phyloP scores from a whole-genome alignment of 2,113 vertebrate genomes.

The Machaerirhynchus nigripectus region DNA sequence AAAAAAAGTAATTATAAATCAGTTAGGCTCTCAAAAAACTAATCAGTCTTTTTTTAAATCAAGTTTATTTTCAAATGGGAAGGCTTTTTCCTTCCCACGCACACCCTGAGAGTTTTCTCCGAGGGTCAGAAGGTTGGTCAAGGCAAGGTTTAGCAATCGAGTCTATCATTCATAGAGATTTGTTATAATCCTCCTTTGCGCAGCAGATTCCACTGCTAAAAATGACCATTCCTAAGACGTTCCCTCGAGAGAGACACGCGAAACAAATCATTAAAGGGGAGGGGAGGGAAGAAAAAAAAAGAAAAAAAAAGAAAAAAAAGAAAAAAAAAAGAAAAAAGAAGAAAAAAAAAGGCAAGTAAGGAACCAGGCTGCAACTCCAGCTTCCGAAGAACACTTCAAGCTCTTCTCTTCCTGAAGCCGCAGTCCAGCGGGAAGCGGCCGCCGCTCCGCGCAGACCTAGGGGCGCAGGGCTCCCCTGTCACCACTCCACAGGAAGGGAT shows the following conservation, averaged over 20 bases:
- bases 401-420: not conserved
- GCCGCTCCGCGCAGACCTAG: not conserved
- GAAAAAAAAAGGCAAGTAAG: not conserved
- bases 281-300: no score
- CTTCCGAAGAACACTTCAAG: constrained; percentile 6
- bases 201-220: constrained; percentile 41
- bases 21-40: not conserved
- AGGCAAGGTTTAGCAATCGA: constrained; percentile 10
- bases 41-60: not conserved
- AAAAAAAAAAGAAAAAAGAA: accelerated
- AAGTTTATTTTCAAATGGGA: constrained; percentile 26
- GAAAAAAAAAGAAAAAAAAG: accelerated
- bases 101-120: not conserved
- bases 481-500: not conserved
- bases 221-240: constrained; percentile 37
- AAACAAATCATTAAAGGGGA: not conserved
- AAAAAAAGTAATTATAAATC: not conserved
- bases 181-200: constrained; percentile 41
- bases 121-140: constrained; percentile 22
- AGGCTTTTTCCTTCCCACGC: not conserved
- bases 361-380: not conserved
- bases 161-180: constrained; percentile 32
- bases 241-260: constrained; percentile 5
- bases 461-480: not conserved
- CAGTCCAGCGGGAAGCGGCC: not conserved